Evolutionary conservation across 2,888 invertebrate species (phyloP).

Genomic region (Lochmaea capreae): DNA sequence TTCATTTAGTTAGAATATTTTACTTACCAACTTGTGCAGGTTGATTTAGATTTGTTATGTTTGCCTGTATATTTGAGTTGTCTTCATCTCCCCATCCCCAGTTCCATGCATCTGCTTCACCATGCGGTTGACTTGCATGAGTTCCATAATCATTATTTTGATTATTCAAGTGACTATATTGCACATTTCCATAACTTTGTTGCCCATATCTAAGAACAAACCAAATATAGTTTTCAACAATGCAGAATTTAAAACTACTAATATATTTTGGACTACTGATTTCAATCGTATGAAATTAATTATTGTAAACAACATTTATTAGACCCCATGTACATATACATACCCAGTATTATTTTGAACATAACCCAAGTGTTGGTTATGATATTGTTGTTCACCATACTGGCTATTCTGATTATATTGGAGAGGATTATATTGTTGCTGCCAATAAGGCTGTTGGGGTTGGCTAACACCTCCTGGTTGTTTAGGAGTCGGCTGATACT

Average conservation of each 20-base stretch:
- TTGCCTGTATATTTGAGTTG: conserved; percentile 59
- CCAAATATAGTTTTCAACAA: background rate
- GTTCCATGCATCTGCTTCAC: conserved; percentile 66
- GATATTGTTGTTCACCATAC: conserved; percentile 45
- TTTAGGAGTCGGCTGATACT: conserved; percentile 55
- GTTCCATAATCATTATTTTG: conserved; percentile 49
- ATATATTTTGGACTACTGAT: too few species aligned
- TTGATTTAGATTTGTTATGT: conserved; percentile 32
- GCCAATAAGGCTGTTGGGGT: conserved; percentile 53
- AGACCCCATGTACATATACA: background rate
- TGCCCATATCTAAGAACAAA: conserved; percentile 36
- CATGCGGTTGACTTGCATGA: conserved; percentile 57
- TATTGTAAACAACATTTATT: too few species aligned
- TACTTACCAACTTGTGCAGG: conserved; percentile 40
- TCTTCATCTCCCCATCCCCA: conserved; percentile 74
- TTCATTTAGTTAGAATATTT: background rate
- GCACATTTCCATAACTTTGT: conserved; percentile 52
- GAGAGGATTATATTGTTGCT: conserved; percentile 42
- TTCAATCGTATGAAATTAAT: too few species aligned
- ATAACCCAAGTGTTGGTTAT: conserved; percentile 35
- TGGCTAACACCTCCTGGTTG: conserved; percentile 51
- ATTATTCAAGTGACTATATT: conserved; percentile 55
- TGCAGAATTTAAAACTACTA: too few species aligned
- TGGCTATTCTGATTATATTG: conserved; percentile 41
- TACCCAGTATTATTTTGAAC: conserved; percentile 40